A percentile compares a stretch with the other conserved stretches of the same genome.
Conservation (phyloP, 2,113 vertebrate species). For the Raja brachyura region DNA sequence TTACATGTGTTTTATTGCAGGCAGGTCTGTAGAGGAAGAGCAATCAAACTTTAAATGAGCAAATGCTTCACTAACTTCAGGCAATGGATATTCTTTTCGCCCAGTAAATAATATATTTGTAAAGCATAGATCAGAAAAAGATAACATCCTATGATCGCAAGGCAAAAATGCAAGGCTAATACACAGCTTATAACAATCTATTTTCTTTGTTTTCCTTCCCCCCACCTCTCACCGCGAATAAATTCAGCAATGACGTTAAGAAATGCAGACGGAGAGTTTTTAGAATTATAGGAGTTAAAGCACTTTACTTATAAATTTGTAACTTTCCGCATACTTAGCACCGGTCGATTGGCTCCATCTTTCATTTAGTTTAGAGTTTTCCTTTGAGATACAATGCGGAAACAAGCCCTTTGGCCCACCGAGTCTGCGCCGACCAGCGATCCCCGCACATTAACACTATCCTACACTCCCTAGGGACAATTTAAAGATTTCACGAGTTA, state of each 20-base stretch:
- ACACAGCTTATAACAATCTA: not conserved
- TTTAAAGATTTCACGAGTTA: no score
- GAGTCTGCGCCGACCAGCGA: no score
- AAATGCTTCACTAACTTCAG: constrained; percentile 35
- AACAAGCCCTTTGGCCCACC: no score
- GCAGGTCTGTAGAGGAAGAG: constrained; percentile 5
- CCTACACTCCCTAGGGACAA: no score
- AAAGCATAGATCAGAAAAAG: not conserved
- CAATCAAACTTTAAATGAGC: constrained; percentile 28
- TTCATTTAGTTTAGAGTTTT: no score
- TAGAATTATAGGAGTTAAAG: not conserved
- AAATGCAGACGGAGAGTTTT: not conserved
- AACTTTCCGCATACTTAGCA: not conserved
- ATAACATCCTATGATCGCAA: not conserved
- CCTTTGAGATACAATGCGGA: no score
- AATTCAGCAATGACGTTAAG: not conserved
- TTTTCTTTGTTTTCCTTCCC: not conserved
- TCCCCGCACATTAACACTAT: no score
- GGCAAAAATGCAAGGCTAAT: not conserved
- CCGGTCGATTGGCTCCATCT: no score
- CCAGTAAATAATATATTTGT: constrained; percentile 11
- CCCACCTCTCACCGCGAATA: no score
- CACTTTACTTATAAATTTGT: not conserved
- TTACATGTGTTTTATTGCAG: constrained; percentile 34
- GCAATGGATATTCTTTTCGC: not conserved